A percentile compares a stretch with the other conserved stretches of the same genome.
Evolutionary conservation across 2,113 vertebrate species (phyloP).

Genomic region (Pseudonaja textilis): DNA sequence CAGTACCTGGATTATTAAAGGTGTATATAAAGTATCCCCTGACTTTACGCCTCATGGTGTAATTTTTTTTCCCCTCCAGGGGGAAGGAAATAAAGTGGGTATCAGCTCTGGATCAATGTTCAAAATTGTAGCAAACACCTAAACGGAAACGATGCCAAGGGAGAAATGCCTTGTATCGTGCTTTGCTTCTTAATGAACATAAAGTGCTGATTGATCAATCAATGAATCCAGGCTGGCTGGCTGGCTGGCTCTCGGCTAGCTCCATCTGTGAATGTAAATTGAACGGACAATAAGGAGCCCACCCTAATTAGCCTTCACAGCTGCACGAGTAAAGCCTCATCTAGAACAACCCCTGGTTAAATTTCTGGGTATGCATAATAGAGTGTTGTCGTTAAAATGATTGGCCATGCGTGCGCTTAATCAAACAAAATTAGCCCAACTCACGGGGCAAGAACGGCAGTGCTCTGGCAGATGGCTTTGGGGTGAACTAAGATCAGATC

Average conservation of each 20-base stretch:
- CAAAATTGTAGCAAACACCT: conserved; percentile 37
- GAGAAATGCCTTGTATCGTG: not conserved
- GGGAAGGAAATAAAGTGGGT: not conserved
- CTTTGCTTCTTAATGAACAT: conserved; percentile 36
- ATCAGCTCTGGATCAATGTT: not conserved
- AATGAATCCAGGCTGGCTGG: conserved; percentile 2
- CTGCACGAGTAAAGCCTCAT: conserved; percentile 42
- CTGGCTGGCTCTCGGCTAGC: conserved; percentile 21
- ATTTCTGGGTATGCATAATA: conserved; percentile 41
- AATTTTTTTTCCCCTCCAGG: too few relatives aligned
- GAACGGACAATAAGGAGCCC: conserved; percentile 48
- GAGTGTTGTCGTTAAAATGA: conserved; percentile 15
- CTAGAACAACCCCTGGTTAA: conserved; percentile 49
- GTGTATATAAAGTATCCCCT: not conserved
- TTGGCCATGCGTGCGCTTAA: not conserved
- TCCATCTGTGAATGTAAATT: conserved; percentile 46
- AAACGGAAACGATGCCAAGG: conserved; percentile 30
- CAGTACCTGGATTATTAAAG: not conserved
- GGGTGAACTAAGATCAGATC: not conserved
- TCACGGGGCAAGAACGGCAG: not conserved
- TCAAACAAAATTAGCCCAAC: conserved; percentile 8
- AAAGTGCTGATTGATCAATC: conserved; percentile 43
- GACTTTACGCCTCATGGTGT: not conserved
- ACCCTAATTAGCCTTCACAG: conserved; percentile 54
- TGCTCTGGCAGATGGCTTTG: conserved; percentile 32